Evolutionary conservation across 1,140 invertebrate genomes (phyloP).

Genomic region (Cotesia typhae): DNA sequence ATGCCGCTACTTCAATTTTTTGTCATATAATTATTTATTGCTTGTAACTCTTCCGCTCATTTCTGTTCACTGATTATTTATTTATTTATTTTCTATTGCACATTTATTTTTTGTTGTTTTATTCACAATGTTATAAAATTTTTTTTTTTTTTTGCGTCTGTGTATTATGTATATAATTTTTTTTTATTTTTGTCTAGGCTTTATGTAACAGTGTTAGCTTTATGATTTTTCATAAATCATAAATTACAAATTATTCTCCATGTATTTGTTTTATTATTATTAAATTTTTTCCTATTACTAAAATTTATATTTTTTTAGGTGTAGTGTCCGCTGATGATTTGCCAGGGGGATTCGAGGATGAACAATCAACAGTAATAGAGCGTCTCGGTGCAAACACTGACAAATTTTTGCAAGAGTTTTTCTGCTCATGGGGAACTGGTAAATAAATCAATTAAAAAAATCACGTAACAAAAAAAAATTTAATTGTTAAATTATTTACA

Average conservation of each 20-base stretch:
- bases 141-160: too few relatives aligned
- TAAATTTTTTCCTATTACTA: not conserved
- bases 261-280: not conserved
- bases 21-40: not conserved
- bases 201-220: not conserved
- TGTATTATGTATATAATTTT: too few relatives aligned
- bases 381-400: conserved; percentile 81
- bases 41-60: conserved; percentile 6
- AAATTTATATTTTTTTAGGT: conserved; percentile 50
- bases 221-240: not conserved
- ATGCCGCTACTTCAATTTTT: not conserved
- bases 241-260: not conserved
- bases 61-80: conserved; percentile 26
- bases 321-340: conserved; percentile 61
- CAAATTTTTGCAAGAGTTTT: conserved; percentile 77
- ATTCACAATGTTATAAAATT: too few relatives aligned
- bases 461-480: not conserved
- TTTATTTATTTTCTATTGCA: conserved; percentile 7
- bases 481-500: too few relatives aligned
- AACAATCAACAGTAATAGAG: conserved; percentile 74
- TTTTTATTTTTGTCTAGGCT: too few relatives aligned
- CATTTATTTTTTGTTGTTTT: too few relatives aligned
- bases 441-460: conserved; percentile 41
- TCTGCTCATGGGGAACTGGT: conserved; percentile 81
- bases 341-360: conserved; percentile 57